Evolutionary conservation across 2,797 vertebrate genomes (phyloP).

Genomic region (Semotilus atromaculatus): DNA sequence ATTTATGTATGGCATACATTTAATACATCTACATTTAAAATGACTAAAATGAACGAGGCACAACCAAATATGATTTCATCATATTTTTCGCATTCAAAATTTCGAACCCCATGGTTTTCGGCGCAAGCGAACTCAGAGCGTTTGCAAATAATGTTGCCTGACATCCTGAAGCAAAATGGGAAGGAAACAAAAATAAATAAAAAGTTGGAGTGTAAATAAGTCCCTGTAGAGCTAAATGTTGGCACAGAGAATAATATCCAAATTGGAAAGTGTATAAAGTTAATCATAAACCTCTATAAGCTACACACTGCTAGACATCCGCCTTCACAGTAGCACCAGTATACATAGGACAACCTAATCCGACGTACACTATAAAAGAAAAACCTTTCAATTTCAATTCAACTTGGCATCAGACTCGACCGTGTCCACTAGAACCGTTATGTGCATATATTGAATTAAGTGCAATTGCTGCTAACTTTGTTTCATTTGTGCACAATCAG

Average conservation of each 20-base stretch:
- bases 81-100: slow-evolving; percentile 73
- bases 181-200: slow-evolving; percentile 63
- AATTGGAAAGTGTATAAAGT: slow-evolving; percentile 52
- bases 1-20: slow-evolving; percentile 86
- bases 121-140: slow-evolving; percentile 56
- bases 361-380: slow-evolving; percentile 63
- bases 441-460: slow-evolving; percentile 68
- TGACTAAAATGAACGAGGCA: slow-evolving; percentile 80
- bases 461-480: slow-evolving; percentile 72
- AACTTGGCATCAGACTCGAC: slow-evolving; percentile 56
- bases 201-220: slow-evolving; percentile 50
- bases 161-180: slow-evolving; percentile 6
- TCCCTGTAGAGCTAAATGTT: slow-evolving; percentile 58
- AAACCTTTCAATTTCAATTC: slow-evolving; percentile 26
- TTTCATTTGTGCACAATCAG: slow-evolving; percentile 65
- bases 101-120: slow-evolving; percentile 64
- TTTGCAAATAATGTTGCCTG: slow-evolving; percentile 61
- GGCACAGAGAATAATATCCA: slow-evolving; percentile 52
- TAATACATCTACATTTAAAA: slow-evolving; percentile 82
- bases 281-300: slow-evolving; percentile 48
- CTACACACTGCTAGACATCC: slow-evolving; percentile 62
- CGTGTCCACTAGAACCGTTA: slow-evolving; percentile 58
- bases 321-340: slow-evolving; percentile 86
- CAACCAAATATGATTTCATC: slow-evolving; percentile 70
- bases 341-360: slow-evolving; percentile 71